A percentile compares a stretch with the other conserved stretches of the same genome.
These are phyloP conservation scores for Xiphophorus birchmanni DNA, from an alignment of 2,797 vertebrate species.

Conservation along the genomic window DNA sequence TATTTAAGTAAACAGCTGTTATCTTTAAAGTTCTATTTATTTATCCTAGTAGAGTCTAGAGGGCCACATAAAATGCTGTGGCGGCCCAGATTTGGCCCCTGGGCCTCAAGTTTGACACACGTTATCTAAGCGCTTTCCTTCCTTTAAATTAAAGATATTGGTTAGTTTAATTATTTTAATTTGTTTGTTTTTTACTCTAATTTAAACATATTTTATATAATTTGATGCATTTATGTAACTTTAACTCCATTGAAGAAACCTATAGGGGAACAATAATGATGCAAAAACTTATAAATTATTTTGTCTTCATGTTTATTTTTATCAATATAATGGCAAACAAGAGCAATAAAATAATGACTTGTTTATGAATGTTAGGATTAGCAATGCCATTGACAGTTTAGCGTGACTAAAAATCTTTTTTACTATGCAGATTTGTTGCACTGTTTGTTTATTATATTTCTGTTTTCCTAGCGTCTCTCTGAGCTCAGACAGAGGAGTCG, in stretches of 20 bases:
- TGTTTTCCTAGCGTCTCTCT: not conserved
- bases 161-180: not conserved
- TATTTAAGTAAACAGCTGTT: no score
- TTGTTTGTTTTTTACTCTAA: not conserved
- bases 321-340: not conserved
- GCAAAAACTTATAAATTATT: not conserved
- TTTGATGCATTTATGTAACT: not conserved
- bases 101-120: no score
- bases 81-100: no score
- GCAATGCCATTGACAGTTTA: not conserved
- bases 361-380: not conserved
- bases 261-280: not conserved
- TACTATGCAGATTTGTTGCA: not conserved
- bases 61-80: no score
- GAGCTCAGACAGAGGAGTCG: conserved; percentile 2
- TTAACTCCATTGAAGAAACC: no score
- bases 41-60: no score
- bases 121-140: not conserved
- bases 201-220: not conserved
- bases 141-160: not conserved
- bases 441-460: not conserved
- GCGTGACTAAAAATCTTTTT: not conserved
- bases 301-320: not conserved
- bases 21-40: no score
- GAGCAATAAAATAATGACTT: not conserved